A percentile compares a stretch with the other conserved stretches of the same genome.
Evolutionary conservation across 2,797 vertebrate species (phyloP).

Genomic region (Molossus molossus): DNA sequence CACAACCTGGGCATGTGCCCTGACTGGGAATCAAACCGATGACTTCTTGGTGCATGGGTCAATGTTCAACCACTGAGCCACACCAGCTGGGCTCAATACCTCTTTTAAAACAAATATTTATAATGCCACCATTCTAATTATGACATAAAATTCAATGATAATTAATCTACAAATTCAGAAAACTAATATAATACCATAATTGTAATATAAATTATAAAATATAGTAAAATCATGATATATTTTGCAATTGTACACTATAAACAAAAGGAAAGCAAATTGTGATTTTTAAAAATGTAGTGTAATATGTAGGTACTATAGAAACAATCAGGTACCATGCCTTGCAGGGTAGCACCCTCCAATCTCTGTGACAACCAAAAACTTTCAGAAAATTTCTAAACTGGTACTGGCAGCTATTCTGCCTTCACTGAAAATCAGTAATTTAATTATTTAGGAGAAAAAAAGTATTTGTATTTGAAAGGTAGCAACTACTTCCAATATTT

Average conservation of each 20-base stretch:
- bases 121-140: neutral
- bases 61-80: no score
- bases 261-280: neutral
- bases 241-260: constrained; percentile 29
- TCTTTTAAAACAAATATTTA: constrained; percentile 39
- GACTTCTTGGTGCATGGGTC: no score
- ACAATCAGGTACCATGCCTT: neutral
- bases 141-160: neutral
- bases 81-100: neutral
- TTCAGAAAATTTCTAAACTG: neutral
- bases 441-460: constrained; percentile 24
- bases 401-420: neutral
- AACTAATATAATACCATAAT: neutral
- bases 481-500: constrained; percentile 23
- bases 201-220: neutral
- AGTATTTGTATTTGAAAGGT: constrained; percentile 49
- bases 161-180: neutral
- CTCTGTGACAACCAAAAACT: neutral
- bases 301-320: neutral
- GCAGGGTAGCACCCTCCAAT: neutral
- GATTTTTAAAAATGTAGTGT: neutral
- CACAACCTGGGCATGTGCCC: no score
- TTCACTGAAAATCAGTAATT: neutral
- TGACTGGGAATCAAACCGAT: no score
- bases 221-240: neutral